Conservation (phyloP, 2,888 invertebrate species). For the Trissoscelio sp. region DNA sequence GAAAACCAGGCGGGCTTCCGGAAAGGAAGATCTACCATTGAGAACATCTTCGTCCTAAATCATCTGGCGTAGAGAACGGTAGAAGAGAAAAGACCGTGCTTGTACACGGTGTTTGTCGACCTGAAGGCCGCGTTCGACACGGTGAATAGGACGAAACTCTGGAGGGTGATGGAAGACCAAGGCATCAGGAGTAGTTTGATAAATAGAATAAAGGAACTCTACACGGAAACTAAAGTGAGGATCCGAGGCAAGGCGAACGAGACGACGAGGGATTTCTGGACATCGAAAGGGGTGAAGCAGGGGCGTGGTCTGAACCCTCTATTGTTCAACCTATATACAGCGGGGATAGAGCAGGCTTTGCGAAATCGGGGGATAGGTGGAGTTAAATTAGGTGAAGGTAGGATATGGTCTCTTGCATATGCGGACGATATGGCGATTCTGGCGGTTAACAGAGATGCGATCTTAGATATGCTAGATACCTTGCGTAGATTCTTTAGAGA, state of each 20-base stretch:
- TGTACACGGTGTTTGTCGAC: background rate
- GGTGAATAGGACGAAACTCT: background rate
- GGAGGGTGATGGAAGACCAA: background rate
- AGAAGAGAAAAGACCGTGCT: background rate
- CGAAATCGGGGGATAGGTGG: background rate
- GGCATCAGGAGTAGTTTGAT: background rate
- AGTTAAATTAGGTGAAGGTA: background rate
- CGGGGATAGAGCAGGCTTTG: background rate
- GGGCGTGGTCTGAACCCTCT: background rate
- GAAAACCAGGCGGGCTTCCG: background rate
- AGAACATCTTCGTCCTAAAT: background rate
- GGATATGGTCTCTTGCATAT: background rate
- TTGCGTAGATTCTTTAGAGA: background rate
- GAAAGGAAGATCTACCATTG: background rate
- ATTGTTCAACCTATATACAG: background rate
- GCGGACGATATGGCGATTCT: background rate
- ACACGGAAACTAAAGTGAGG: background rate
- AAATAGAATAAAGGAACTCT: background rate
- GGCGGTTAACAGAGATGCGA: background rate
- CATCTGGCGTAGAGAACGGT: background rate
- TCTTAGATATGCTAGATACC: background rate
- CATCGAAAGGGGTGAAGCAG: background rate
- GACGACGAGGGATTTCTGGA: background rate
- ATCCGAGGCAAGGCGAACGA: background rate
- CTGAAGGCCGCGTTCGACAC: too few relatives aligned